Percentiles rank a stretch among this genome's conserved stretches.
Evolutionary conservation across 2,113 vertebrate species (phyloP).

Genomic region (Argyrosomus japonicus): DNA sequence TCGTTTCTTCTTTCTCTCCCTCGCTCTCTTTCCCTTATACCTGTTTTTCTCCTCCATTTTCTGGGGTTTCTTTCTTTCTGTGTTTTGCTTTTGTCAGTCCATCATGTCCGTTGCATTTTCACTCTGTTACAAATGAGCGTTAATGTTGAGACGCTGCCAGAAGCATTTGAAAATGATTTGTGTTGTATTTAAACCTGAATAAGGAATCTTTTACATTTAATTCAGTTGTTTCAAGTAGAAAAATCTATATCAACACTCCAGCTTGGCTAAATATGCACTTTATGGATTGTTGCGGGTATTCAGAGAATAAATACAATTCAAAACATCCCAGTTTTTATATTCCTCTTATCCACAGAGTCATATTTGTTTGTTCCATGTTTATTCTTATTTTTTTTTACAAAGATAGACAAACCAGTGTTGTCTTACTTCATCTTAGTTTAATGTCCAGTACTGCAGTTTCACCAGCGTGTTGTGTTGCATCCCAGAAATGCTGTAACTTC

Average conservation of each 20-base stretch:
- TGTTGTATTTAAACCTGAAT: constrained; percentile 14
- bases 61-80: constrained; percentile 38
- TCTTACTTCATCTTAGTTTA: constrained; percentile 1
- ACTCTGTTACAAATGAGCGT: background rate
- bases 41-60: constrained; percentile 62
- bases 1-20: constrained; percentile 63
- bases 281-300: constrained; percentile 22
- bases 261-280: constrained; percentile 11
- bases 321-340: constrained; percentile 22
- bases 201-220: constrained; percentile 23
- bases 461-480: constrained; percentile 31
- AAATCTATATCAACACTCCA: constrained; percentile 13
- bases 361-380: background rate
- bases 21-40: constrained; percentile 56
- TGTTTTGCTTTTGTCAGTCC: constrained; percentile 61
- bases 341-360: background rate
- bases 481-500: constrained; percentile 26
- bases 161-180: background rate
- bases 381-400: background rate
- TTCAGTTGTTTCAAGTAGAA: constrained; percentile 22
- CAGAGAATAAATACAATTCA: constrained; percentile 4
- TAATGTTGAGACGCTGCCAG: background rate
- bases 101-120: constrained; percentile 34
- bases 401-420: background rate
- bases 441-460: constrained; percentile 2